These are phyloP conservation scores for Psittacus erithacus DNA, from an alignment of 2,113 vertebrate species.

Conservation along the genomic window DNA sequence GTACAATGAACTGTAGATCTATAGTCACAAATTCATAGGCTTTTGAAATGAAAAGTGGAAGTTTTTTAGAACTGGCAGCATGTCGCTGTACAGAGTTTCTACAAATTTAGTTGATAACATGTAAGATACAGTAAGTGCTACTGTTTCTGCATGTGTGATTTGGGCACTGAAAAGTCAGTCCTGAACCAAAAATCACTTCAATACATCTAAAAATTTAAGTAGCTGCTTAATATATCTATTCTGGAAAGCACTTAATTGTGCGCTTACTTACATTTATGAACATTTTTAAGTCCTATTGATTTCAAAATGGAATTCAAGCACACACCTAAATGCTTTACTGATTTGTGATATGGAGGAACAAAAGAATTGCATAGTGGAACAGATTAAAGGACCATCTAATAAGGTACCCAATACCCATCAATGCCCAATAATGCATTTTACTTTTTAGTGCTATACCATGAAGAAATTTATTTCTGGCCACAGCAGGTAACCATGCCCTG, in stretches of 20 bases:
- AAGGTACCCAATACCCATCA: conserved; percentile 11
- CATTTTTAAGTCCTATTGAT: conserved; percentile 31
- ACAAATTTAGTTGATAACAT: not conserved
- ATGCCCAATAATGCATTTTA: conserved; percentile 37
- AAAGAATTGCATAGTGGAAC: conserved; percentile 2
- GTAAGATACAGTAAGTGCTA: not conserved
- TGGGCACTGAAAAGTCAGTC: not conserved
- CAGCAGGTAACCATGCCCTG: conserved; percentile 37
- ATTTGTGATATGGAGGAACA: not conserved
- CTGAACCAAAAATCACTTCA: not conserved
- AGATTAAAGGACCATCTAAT: conserved; percentile 36
- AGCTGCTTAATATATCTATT: conserved; percentile 5
- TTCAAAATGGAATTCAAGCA: conserved; percentile 29
- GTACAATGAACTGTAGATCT: not conserved
- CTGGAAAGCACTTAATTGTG: not conserved
- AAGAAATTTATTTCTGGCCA: conserved; percentile 52
- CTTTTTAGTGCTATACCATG: conserved; percentile 4
- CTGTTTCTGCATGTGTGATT: not conserved
- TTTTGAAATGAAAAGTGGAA: not conserved
- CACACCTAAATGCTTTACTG: conserved; percentile 5
- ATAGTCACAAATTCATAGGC: not conserved
- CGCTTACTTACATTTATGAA: not conserved
- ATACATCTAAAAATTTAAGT: not conserved
- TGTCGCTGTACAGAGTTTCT: not conserved
- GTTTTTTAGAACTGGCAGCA: not conserved